Conservation (phyloP, 2,113 vertebrate genomes). For the Lasiurus cinereus region DNA sequence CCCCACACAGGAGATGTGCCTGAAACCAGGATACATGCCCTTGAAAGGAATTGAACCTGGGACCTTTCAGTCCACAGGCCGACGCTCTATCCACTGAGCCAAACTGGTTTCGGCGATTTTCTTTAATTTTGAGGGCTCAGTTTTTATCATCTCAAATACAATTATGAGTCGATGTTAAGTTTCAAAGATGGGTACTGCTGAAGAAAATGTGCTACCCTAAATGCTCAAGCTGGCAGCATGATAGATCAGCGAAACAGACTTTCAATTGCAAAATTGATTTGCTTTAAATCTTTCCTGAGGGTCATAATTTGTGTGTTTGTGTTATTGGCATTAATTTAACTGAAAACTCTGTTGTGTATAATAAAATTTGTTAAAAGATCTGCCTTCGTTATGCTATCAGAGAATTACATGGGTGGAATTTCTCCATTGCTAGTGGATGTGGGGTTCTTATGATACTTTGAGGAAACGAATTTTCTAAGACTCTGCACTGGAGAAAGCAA, state of each 20-base stretch:
- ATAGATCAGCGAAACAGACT: conserved; percentile 26
- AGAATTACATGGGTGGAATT: too few relatives aligned
- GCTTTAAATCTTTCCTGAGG: conserved; percentile 63
- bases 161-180: conserved; percentile 12
- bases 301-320: conserved; percentile 64
- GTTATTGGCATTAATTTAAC: conserved; percentile 46
- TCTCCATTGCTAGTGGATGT: too few relatives aligned
- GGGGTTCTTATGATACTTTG: too few relatives aligned
- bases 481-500: too few relatives aligned
- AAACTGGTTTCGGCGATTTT: not conserved
- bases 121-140: conserved; percentile 4
- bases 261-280: conserved; percentile 42
- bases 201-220: conserved; percentile 25
- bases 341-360: conserved; percentile 56
- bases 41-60: too few relatives aligned
- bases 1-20: too few relatives aligned
- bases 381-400: conserved; percentile 26
- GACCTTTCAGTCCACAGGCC: too few relatives aligned
- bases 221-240: not conserved
- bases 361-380: conserved; percentile 49
- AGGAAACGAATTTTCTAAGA: too few relatives aligned
- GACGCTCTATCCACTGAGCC: too few relatives aligned
- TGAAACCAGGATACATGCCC: too few relatives aligned
- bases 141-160: conserved; percentile 53
- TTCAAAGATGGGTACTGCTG: conserved; percentile 47